Evolutionary conservation across 2,113 vertebrate genomes (phyloP), one percentile per base, ranked within the genome.

Genomic region (Laterallus jamaicensis): DNA sequence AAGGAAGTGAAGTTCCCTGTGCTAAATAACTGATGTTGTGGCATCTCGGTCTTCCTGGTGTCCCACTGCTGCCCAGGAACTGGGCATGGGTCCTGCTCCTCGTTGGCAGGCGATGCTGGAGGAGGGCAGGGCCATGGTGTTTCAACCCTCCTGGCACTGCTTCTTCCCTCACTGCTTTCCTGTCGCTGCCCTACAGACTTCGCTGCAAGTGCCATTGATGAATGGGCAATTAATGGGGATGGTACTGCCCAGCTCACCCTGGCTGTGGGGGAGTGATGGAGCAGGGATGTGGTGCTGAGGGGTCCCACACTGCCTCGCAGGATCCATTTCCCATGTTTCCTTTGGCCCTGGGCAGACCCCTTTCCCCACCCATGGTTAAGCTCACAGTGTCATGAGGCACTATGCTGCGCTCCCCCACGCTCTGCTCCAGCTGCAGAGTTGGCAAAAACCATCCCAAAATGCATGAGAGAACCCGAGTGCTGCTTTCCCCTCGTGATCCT

Each of bases 121-220:
- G 60, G 39, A 37, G 37, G 1, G 10, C 19, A 4, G 2, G 9
- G 26, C 10, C 15, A 1, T 0, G 1, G 35, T 9, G 1, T 50
- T 75, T 76, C 22, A 70, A 67, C 24, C 37, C 32, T 75, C n/a
- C 64, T 4, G 1, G 24, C 6, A 10, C 37, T 40, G 52, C 37
- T 84, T 69, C 73, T 29, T 60, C 75, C 70, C 69, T 79, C 52
- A 1, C 56, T 37, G 12, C 52, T 59, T 86, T 50, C 66, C 76
- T 82, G 66, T 70, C 9, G 5, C 47, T 40, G n/a, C 3, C 21
- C 42, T 63, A 56, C 42, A 0, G 2, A 8, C 87, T 77, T 68
- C 35, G 5, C 11, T 10, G 76, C 40, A 86, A 73, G 52, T 47
- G 49, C 60, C 1, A 1, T 25, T 84, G 29, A 69, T 88, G 73